phyloP scores from a whole-genome alignment of 2,888 invertebrate genomes.

The Eristalis tenax region DNA sequence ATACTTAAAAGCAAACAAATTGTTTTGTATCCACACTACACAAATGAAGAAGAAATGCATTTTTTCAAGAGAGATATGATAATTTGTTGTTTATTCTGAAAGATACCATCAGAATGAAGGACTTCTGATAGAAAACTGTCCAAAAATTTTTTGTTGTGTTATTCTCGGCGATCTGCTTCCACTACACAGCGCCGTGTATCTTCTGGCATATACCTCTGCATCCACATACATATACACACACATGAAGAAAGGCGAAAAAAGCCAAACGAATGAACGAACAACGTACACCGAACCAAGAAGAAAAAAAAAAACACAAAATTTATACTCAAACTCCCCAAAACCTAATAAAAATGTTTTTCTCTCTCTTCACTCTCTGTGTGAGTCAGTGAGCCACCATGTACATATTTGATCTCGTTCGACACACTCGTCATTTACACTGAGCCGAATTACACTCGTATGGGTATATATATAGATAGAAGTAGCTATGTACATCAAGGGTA shows the following conservation, averaged over 20 bases:
- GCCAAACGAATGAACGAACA: slow-evolving; percentile 63
- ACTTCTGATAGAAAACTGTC: slow-evolving; percentile 81
- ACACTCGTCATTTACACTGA: slow-evolving; percentile 71
- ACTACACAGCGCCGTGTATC: slow-evolving; percentile 67
- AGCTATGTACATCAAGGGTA: slow-evolving; percentile 27
- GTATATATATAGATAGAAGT: slow-evolving; percentile 11
- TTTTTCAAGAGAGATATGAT: slow-evolving; percentile 24
- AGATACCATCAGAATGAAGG: slow-evolving; percentile 77
- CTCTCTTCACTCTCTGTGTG: slow-evolving; percentile 62
- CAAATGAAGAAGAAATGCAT: slow-evolving; percentile 17
- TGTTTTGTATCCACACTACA: slow-evolving; percentile 6
- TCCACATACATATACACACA: slow-evolving; percentile 53
- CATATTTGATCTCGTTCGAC: slow-evolving; percentile 71
- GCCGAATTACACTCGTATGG: slow-evolving; percentile 27
- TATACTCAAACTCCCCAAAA: slow-evolving; percentile 69
- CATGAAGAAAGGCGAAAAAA: slow-evolving; percentile 51
- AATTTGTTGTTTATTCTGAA: slow-evolving; percentile 66
- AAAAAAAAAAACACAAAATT: slow-evolving; percentile 59
- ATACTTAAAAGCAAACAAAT: slow-evolving; percentile 4
- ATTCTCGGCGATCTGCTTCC: slow-evolving; percentile 70
- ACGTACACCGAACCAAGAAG: slow-evolving; percentile 42
- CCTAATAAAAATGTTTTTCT: slow-evolving; percentile 71
- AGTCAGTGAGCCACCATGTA: slow-evolving; percentile 27
- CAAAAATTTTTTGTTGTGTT: slow-evolving; percentile 77
- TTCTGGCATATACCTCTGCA: slow-evolving; percentile 62